A percentile compares a stretch with the other conserved stretches of the same genome.
Evolutionary conservation across 2,113 vertebrate species (phyloP).

Genomic region (Nymphicus hollandicus): DNA sequence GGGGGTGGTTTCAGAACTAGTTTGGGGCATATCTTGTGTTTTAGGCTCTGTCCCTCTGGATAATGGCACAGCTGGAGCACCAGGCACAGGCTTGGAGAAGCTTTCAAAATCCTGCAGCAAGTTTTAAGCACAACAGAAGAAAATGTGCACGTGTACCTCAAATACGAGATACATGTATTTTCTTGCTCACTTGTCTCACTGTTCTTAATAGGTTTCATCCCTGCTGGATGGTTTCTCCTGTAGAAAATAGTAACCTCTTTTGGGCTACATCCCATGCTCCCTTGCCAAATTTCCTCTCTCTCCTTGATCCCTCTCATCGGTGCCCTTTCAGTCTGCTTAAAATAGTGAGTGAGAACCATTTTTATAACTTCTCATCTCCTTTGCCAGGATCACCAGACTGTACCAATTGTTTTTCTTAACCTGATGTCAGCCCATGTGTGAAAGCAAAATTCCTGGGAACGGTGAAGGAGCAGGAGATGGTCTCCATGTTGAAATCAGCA

Average conservation of each 20-base stretch:
- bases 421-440: neutral
- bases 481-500: accelerated
- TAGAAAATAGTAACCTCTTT: slow-evolving; percentile 18
- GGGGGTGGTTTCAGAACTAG: neutral
- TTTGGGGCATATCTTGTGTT: neutral
- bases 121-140: neutral
- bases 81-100: neutral
- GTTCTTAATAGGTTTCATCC: neutral
- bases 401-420: slow-evolving; percentile 15
- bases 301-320: slow-evolving; percentile 32
- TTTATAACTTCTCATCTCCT: neutral
- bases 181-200: neutral
- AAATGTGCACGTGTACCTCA: accelerated
- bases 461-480: neutral
- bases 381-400: slow-evolving; percentile 45
- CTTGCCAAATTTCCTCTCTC: slow-evolving; percentile 57
- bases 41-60: neutral
- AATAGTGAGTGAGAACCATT: slow-evolving; percentile 54
- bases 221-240: neutral
- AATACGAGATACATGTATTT: neutral
- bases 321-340: slow-evolving; percentile 64
- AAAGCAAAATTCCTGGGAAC: neutral
- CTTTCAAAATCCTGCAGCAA: neutral
- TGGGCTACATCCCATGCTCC: neutral
- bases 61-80: accelerated